Base-by-base conservation (phyloP, 1,140 invertebrate genomes). In the Leptoteleia sp. region DNA sequence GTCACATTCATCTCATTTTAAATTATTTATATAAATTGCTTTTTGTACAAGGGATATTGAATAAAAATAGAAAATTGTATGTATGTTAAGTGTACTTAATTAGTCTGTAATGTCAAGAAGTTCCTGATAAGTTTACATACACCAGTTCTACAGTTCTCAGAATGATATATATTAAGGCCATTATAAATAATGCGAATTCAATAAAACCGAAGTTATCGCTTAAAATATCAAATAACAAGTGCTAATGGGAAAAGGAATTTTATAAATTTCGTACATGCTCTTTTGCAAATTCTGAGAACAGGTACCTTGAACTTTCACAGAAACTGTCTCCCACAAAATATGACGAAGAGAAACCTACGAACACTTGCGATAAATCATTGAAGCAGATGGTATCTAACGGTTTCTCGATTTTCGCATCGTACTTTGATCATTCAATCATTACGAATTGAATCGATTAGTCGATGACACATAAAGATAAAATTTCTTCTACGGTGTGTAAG, bases 351-450 rank as follows among this genome's bases (percentile, higher is more conserved):
- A 78, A 78, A 78, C 31, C 47, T 13, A 43, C 65, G 42, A 33
- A 67, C 47, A 64, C 35, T 71, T 61, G 52, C 42, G 52, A 67
- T 78, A 78, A 78, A 78, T 78, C 76, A 72, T 67, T 55, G 45
- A 33, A 72, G 67, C 76, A 78, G 67, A 78, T 78, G 76, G 43
- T 72, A 72, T 71, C 61, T 72, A 67, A 78, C 76, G 68, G 76
- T 72, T 77, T 65, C 61, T 65, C 16, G 43, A 71, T 71, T 72
- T 78, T 78, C 38, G 47, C 67, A 67, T 78, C 61, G 19, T 37
- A 45, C 54, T 62, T 72, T 62, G 61, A 78, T 78, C 59, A 54
- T 71, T 61, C 47, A 52, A 65, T 65, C 55, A 79, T 73, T 68
- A 47, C 16, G 43, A 64, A 68, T 67, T 73, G 55, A 79, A 68